Evolutionary conservation across 2,888 invertebrate genomes (phyloP), one percentile per base, ranked within the genome.

Genomic region (Mesochorus sp.): DNA sequence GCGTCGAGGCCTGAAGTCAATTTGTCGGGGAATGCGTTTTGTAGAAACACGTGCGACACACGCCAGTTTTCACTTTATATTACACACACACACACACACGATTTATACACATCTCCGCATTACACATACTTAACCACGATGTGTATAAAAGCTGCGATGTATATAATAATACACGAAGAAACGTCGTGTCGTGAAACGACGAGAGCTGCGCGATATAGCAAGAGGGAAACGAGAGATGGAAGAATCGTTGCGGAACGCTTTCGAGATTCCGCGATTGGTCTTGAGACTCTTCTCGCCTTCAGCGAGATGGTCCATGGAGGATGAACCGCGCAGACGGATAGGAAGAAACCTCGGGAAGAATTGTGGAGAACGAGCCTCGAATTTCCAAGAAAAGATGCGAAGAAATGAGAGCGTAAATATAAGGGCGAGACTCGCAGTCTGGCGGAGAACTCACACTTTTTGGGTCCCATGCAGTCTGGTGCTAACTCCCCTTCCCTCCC

Each of bases 11-110:
- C 89, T 90, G 89, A 89, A 90, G 89, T 89, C 89, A 90, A 90
- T 90, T 90, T 90, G 90, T 89, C 89, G 90, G 88, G 87, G 90
- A 90, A 90, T 90, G 90, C 88, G 86, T 87, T 84, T 85, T 85
- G 84, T 80, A 71, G 82, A 75, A 89, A 90, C 90, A 90, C 88
- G 89, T 89, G 90, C 86, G 86, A 76, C 82, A 76, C 83, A 83
- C 84, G 74, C 80, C 70, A 49, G 70, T 79, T 24, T 55, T 44
- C 42, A 1, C 44, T 24, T 8, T 42, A 39, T 26, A 49, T 55
- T 55, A 34, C 14, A 42, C 28, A 53, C 21, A 31, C 3, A 34
- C n/a, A 26, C 39, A 24, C 44, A 39, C 57, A 49, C 21, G 37
- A 55, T 49, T 26, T 26, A 34, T 67, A 47, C n/a, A 59, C 59